These are phyloP conservation scores for Coptotermes formosanus DNA, from an alignment of 1,140 invertebrate genomes.

Conservation along the genomic window DNA sequence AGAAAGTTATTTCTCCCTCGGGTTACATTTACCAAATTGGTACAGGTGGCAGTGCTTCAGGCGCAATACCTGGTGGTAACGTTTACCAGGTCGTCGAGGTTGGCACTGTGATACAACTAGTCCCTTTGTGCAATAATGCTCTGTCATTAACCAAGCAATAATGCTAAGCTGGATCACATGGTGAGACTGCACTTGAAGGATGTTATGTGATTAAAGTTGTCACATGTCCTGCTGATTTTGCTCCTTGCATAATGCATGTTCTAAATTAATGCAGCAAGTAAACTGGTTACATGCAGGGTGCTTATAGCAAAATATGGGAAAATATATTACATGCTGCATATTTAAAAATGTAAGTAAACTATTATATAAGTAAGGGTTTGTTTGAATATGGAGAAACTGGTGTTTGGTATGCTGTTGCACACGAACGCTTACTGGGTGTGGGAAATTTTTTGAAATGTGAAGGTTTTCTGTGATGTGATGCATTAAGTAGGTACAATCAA, in stretches of 20 bases:
- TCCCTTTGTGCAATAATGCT: conserved; percentile 4
- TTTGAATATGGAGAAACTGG: no score
- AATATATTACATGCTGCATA: no score
- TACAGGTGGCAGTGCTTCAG: not conserved
- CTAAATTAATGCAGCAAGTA: not conserved
- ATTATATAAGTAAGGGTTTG: no score
- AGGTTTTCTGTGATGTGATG: no score
- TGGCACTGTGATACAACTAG: not conserved
- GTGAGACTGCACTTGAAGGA: not conserved
- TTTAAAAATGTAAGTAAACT: no score
- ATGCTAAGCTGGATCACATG: not conserved
- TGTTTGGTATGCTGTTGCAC: no score
- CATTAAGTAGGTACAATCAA: no score
- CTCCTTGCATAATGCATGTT: not conserved
- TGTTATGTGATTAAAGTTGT: not conserved
- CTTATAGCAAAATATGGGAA: no score
- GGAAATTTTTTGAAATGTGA: no score
- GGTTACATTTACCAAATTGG: no score
- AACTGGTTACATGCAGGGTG: not conserved
- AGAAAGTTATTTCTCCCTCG: not conserved
- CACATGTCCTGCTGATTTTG: not conserved
- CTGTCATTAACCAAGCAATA: not conserved
- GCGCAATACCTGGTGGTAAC: not conserved
- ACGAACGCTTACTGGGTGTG: no score
- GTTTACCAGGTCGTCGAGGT: not conserved